Percentiles rank a stretch among this genome's conserved stretches.
These are phyloP conservation scores for Pampusana beccarii DNA, from an alignment of 2,113 vertebrate species.

Conservation along the genomic window DNA sequence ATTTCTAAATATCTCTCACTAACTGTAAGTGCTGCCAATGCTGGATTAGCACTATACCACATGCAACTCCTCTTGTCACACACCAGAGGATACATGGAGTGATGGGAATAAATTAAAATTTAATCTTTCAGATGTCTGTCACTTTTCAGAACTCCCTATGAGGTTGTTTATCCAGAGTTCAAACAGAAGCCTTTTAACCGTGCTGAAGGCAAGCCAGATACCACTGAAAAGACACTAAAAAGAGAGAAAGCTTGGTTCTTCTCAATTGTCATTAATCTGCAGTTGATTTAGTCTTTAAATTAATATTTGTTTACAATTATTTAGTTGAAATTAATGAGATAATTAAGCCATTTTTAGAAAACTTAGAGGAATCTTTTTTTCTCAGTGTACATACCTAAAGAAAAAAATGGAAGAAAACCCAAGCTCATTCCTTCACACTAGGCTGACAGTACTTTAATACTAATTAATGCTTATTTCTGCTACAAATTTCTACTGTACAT, in stretches of 20 bases:
- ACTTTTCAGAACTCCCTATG: background rate
- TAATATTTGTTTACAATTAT: background rate
- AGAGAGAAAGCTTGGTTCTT: background rate
- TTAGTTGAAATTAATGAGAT: background rate
- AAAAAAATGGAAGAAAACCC: background rate
- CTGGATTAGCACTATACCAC: background rate
- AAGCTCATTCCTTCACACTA: background rate
- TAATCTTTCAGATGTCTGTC: background rate
- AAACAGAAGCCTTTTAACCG: background rate
- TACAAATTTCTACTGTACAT: background rate
- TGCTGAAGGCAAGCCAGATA: background rate
- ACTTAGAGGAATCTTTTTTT: background rate
- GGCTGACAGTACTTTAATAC: background rate
- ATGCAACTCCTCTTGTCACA: background rate
- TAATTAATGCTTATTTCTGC: background rate
- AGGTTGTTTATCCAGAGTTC: background rate
- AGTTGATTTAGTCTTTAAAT: background rate
- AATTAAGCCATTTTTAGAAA: background rate
- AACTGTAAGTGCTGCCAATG: background rate
- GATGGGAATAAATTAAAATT: slow-evolving; percentile 12
- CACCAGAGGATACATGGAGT: background rate
- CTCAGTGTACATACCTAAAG: rapidly evolving
- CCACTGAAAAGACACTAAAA: background rate
- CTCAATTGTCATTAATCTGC: background rate
- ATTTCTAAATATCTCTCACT: background rate